A percentile compares a stretch with the other conserved stretches of the same genome.
phyloP scores from a whole-genome alignment of 1,140 invertebrate genomes.

The Drosophila melanogaster region DNA sequence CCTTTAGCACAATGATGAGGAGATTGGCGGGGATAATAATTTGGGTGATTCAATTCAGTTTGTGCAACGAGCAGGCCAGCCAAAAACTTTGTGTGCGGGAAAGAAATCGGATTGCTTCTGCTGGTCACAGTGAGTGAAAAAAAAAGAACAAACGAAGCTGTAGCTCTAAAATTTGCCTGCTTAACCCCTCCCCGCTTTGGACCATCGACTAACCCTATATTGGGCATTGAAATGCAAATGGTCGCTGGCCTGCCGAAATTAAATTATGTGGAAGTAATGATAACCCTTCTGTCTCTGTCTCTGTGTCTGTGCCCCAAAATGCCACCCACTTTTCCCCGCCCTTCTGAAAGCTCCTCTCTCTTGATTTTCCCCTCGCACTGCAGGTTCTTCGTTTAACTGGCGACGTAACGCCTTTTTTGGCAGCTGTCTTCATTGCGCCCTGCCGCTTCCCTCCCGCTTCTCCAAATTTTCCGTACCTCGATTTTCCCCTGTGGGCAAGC shows the following conservation, averaged over 20 bases:
- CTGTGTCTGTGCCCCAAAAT: too few species aligned
- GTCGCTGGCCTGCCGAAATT: slow-evolving; percentile 78
- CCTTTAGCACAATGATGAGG: background rate
- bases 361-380: background rate
- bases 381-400: slow-evolving; percentile 60
- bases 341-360: background rate
- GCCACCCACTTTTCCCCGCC: background rate
- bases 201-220: slow-evolving; percentile 31
- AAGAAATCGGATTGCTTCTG: slow-evolving; percentile 50
- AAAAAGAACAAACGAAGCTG: slow-evolving; percentile 8
- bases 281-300: slow-evolving; percentile 76
- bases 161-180: slow-evolving; percentile 11
- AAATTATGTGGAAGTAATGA: slow-evolving; percentile 84
- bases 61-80: slow-evolving; percentile 75
- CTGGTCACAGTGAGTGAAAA: slow-evolving; percentile 18
- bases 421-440: slow-evolving; percentile 69
- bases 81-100: slow-evolving; percentile 73
- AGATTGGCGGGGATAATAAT: slow-evolving; percentile 39
- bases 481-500: slow-evolving; percentile 14
- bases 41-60: slow-evolving; percentile 79
- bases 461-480: slow-evolving; percentile 16
- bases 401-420: slow-evolving; percentile 78
- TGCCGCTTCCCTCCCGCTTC: background rate
- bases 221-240: slow-evolving; percentile 83
- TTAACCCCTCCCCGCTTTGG: background rate